Conservation (phyloP, 2,113 vertebrate species). For the Ranitomeya variabilis region DNA sequence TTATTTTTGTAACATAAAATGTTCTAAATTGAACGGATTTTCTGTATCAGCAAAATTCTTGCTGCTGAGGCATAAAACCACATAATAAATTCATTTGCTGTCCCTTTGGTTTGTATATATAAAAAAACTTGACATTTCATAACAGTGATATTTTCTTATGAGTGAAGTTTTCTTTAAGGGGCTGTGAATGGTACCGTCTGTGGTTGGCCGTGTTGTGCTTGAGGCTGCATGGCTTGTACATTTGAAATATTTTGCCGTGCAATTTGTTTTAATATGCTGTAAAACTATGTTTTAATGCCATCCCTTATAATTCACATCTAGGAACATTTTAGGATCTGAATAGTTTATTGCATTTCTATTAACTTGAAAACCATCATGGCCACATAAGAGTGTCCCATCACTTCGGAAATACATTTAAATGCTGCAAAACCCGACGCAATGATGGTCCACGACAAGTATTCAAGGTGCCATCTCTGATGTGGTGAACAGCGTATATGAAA, state of each 20-base stretch:
- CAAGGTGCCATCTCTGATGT: conserved; percentile 4
- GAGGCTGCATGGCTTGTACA: neutral
- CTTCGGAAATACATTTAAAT: conserved; percentile 4
- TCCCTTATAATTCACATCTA: conserved; percentile 2
- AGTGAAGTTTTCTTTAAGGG: conserved; percentile 12
- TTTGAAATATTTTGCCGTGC: neutral
- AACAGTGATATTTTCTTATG: conserved; percentile 10
- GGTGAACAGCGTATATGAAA: neutral
- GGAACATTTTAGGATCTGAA: conserved; percentile 9
- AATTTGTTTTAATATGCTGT: conserved; percentile 22
- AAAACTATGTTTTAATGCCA: conserved; percentile 14
- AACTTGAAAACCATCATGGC: neutral
- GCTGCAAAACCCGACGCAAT: neutral
- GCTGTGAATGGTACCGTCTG: conserved; percentile 5
- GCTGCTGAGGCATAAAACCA: neutral
- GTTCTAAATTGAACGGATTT: neutral
- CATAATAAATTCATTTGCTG: neutral
- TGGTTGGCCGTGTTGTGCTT: conserved; percentile 24
- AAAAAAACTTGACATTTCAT: neutral
- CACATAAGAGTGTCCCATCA: neutral
- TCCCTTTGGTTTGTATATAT: neutral
- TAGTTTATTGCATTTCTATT: conserved; percentile 1
- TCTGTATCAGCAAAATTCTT: neutral
- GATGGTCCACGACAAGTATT: neutral
- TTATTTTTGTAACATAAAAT: neutral